Evolutionary conservation across 2,113 vertebrate species (phyloP), one percentile per base, ranked within the genome.

Genomic region (Melanostigma gelatinosum): DNA sequence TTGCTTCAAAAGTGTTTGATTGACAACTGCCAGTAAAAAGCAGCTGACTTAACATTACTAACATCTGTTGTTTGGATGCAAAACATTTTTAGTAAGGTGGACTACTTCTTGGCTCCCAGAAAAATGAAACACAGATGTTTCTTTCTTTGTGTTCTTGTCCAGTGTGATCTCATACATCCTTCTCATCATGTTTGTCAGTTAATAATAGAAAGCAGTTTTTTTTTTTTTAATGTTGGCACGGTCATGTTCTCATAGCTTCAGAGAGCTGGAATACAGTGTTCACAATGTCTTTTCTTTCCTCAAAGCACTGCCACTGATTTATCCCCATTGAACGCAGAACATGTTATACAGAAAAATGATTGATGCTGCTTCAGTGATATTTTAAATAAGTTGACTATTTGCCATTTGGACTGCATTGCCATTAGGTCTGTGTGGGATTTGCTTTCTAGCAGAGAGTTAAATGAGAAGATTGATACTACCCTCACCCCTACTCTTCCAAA

Each of bases 101-200:
- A 77, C 72, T 52, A 63, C 50, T 73, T 79, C 57, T 34, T 76
- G 73, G 71, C 72, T 66, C 4, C 4, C 8, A 38, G 18, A 72
- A 54, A 72, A 88, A 90, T 82, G 4, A 85, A 81, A 82, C 29
- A 63, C 86, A 88, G 80, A 87, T 87, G 84, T 81, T 73, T 79
- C 36, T 70, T 80, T 75, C 18, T 75, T 65, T 52, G 36, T n/a
- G 20, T 76, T 50, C 32, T 67, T 32, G 29, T 82, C 40, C 61
- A 20, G 6, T 27, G 12, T 72, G 64, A 87, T 83, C 65, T 72
- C 76, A 85, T n/a, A 60, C 16, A n/a, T 68, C 68, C 52, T 12
- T 66, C 42, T 79, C 29, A 10, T 73, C 76, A 44, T 48, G 32
- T 67, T 75, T 72, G 15, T 79, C 75, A 67, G 58, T 29, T 75